A percentile compares a stretch with the other conserved stretches of the same genome.
These are phyloP conservation scores for Porites lutea DNA, from an alignment of 64 coral and sea anemone species.

Conservation along the genomic window DNA sequence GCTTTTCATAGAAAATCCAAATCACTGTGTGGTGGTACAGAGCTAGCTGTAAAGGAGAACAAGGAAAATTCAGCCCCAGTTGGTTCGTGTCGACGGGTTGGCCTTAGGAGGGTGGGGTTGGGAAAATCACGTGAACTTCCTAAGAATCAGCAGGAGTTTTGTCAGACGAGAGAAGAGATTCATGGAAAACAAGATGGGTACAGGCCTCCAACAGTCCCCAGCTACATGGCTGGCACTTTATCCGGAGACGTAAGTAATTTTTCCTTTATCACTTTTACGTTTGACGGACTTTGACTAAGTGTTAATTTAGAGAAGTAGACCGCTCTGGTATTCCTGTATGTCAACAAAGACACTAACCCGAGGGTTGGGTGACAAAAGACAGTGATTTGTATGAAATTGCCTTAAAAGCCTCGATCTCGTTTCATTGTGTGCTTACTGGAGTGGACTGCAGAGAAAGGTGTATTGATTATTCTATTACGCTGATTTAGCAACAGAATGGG, in stretches of 20 bases:
- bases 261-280: background rate
- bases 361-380: too few relatives aligned
- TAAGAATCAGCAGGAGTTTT: background rate
- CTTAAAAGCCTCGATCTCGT: too few relatives aligned
- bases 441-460: too few relatives aligned
- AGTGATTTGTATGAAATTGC: too few relatives aligned
- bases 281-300: background rate
- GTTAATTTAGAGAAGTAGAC: too few relatives aligned
- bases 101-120: conserved; percentile 10
- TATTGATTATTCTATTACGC: too few relatives aligned
- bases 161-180: background rate
- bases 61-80: background rate
- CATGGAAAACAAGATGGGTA: too few relatives aligned
- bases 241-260: conserved; percentile 1
- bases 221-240: background rate
- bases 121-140: background rate
- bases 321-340: too few relatives aligned
- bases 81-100: background rate
- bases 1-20: too few relatives aligned
- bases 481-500: too few relatives aligned
- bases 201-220: background rate
- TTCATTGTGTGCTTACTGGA: too few relatives aligned
- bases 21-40: background rate
- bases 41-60: background rate
- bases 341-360: too few relatives aligned